Conservation (phyloP, 2,797 vertebrate genomes). For the Lagodon rhomboides region DNA sequence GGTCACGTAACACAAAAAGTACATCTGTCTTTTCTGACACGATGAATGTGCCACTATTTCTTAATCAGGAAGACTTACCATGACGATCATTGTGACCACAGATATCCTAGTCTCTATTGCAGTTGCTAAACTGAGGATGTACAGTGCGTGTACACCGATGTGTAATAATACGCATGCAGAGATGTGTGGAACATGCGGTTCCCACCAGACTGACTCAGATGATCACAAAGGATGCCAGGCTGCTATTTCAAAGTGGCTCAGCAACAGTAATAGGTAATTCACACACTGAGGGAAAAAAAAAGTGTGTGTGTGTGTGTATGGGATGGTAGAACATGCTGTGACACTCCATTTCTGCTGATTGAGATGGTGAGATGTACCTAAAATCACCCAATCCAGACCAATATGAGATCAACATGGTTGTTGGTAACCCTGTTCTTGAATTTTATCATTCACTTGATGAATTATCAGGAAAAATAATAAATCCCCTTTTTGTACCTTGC, state of each 20-base stretch:
- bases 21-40: background rate
- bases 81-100: background rate
- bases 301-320: constrained; percentile 8
- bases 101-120: background rate
- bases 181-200: constrained; percentile 49
- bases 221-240: constrained; percentile 31
- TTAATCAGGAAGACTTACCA: background rate
- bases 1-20: background rate
- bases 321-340: constrained; percentile 32
- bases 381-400: background rate
- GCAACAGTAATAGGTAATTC: constrained; percentile 37
- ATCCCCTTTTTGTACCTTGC: too few species aligned
- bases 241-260: constrained; percentile 43
- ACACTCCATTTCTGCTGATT: constrained; percentile 26
- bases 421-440: background rate
- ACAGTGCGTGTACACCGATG: background rate
- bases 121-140: background rate
- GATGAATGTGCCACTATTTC: background rate
- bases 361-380: background rate
- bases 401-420: background rate
- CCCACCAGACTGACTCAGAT: constrained; percentile 42
- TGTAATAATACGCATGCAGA: constrained; percentile 46
- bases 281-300: constrained; percentile 21
- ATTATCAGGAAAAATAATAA: too few species aligned
- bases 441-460: background rate